Evolutionary conservation across 2,797 vertebrate genomes (phyloP).

Genomic region (Cirrhinus mrigala): DNA sequence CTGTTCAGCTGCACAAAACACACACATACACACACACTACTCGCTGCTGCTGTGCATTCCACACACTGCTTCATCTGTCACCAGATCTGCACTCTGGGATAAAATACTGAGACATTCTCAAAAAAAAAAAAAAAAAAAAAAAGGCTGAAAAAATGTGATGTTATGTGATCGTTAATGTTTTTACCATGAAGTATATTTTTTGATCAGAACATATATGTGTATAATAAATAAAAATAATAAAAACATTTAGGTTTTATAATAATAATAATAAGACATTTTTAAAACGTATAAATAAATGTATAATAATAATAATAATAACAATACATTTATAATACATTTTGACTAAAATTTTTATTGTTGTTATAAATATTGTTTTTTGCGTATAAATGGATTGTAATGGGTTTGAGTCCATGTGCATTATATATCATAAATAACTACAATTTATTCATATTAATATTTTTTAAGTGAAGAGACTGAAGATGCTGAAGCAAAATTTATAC

Average conservation of each 20-base stretch:
- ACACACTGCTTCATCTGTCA: constrained; percentile 4
- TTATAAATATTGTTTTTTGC: background rate
- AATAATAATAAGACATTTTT: background rate
- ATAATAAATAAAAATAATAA: background rate
- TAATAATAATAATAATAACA: background rate
- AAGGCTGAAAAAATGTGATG: background rate
- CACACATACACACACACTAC: constrained; percentile 7
- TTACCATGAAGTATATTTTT: background rate
- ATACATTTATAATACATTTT: background rate
- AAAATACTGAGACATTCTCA: background rate
- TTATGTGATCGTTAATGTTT: background rate
- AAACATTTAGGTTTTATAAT: too few species aligned
- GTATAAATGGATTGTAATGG: too few species aligned
- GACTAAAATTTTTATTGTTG: background rate
- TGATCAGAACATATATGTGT: background rate
- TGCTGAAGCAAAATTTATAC: too few species aligned
- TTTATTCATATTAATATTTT: too few species aligned
- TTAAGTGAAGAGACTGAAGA: too few species aligned
- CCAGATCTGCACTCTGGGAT: constrained; percentile 2
- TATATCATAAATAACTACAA: too few species aligned
- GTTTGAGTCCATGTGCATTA: too few species aligned
- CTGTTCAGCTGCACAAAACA: constrained; percentile 32
- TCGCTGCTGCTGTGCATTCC: background rate
- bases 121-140: background rate
- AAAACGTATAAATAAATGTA: background rate